A percentile compares a stretch with the other conserved stretches of the same genome.
These are phyloP conservation scores for Diplosoma virens DNA, from an alignment of 23 tunicate species.

Conservation along the genomic window DNA sequence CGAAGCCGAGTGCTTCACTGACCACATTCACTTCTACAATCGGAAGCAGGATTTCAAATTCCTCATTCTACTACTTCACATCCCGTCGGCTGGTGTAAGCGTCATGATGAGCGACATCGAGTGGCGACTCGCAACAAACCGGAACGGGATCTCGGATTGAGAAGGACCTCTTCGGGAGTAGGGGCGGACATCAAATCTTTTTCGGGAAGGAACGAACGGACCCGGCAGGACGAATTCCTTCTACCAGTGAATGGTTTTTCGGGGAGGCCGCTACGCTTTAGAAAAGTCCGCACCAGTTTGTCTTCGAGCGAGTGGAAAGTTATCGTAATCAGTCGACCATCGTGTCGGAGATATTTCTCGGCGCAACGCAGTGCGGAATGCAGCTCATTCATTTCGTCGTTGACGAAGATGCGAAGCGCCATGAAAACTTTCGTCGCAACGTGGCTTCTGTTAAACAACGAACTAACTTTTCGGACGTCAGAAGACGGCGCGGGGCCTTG, in stretches of 20 bases:
- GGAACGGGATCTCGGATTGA: conserved; percentile 70
- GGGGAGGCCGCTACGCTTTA: neutral
- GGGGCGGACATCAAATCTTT: neutral
- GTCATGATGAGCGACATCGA: neutral
- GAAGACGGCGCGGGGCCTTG: too few species aligned
- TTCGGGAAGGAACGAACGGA: neutral
- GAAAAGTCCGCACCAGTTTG: conserved; percentile 1
- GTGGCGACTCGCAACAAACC: conserved; percentile 66
- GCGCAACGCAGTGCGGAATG: conserved; percentile 40
- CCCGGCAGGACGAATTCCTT: too few species aligned
- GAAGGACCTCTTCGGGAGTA: conserved; percentile 33
- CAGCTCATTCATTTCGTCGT: conserved; percentile 84
- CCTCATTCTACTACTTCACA: neutral
- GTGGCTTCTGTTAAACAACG: conserved; percentile 41
- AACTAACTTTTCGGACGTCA: too few species aligned
- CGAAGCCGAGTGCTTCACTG: too few species aligned
- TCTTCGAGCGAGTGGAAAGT: conserved; percentile 83
- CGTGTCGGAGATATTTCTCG: conserved; percentile 49
- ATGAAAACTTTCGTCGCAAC: conserved; percentile 85
- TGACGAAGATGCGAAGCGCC: conserved; percentile 84
- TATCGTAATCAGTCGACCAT: conserved; percentile 40
- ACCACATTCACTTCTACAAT: too few species aligned
- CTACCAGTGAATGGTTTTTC: neutral
- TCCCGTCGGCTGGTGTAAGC: neutral
- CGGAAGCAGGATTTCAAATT: too few species aligned